Evolutionary conservation across 2,113 vertebrate genomes (phyloP).

Genomic region (Cathartes aura): DNA sequence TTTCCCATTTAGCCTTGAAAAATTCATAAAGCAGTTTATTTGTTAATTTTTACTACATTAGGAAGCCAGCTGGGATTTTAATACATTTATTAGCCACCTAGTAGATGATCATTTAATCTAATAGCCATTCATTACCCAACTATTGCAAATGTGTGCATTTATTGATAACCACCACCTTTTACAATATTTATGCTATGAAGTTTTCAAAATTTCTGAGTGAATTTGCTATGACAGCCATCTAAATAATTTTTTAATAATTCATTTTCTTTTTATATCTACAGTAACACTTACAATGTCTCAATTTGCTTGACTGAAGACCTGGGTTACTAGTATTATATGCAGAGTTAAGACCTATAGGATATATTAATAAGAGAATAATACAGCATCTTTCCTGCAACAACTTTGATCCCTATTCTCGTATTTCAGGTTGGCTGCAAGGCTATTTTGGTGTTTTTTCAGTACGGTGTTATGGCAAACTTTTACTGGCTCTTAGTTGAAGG

Average conservation of each 20-base stretch:
- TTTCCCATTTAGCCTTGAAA: background rate
- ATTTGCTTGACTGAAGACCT: background rate
- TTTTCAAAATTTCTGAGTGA: background rate
- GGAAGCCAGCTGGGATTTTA: background rate
- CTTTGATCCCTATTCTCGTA: background rate
- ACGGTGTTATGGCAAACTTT: constrained; percentile 93
- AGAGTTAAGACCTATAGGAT: background rate
- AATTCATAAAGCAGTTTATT: background rate
- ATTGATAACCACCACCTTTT: background rate
- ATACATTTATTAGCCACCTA: background rate
- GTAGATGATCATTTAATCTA: background rate
- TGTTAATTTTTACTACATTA: background rate
- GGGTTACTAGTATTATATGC: background rate
- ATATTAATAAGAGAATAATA: background rate
- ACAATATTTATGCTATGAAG: background rate
- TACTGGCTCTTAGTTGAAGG: constrained; percentile 94
- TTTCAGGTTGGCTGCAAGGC: constrained; percentile 89
- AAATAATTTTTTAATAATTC: background rate
- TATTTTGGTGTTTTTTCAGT: constrained; percentile 90
- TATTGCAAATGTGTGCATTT: background rate
- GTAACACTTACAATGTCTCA: background rate
- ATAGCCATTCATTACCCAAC: background rate
- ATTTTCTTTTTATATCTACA: background rate
- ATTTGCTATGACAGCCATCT: background rate
- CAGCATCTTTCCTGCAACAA: background rate